phyloP scores from a whole-genome alignment of 2,888 invertebrate genomes.

The Chrysomela aeneicollis region DNA sequence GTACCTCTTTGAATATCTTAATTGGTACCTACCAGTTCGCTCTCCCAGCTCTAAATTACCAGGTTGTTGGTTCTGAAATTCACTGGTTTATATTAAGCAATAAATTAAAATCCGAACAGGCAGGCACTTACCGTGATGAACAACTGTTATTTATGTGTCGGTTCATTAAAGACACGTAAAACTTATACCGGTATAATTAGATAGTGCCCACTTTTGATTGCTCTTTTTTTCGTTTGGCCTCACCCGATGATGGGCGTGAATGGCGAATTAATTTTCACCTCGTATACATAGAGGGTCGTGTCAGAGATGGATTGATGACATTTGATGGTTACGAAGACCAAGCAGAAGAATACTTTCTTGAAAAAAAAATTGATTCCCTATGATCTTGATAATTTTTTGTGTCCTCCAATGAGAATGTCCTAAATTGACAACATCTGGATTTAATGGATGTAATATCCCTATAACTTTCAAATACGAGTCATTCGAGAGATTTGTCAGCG shows the following conservation, averaged over 20 bases:
- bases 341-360: too few relatives aligned
- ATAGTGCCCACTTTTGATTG: conserved; percentile 7
- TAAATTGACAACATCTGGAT: too few relatives aligned
- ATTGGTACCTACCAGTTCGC: conserved; percentile 15
- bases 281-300: not conserved
- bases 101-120: conserved; percentile 15
- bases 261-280: not conserved
- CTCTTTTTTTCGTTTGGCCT: conserved; percentile 4
- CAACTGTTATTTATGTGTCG: conserved; percentile 21
- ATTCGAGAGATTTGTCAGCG: too few relatives aligned
- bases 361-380: too few relatives aligned
- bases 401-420: too few relatives aligned
- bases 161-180: conserved; percentile 20
- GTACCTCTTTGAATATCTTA: conserved; percentile 15
- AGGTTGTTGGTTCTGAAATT: conserved; percentile 16
- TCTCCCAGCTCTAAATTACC: conserved; percentile 9
- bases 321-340: too few relatives aligned
- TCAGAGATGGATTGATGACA: not conserved
- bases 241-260: not conserved
- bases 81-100: conserved; percentile 20
- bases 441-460: too few relatives aligned
- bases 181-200: conserved; percentile 18
- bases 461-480: too few relatives aligned
- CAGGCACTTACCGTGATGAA: conserved; percentile 11
- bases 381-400: too few relatives aligned